phyloP scores from a whole-genome alignment of 2,113 vertebrate species.

The Upupa epops region DNA sequence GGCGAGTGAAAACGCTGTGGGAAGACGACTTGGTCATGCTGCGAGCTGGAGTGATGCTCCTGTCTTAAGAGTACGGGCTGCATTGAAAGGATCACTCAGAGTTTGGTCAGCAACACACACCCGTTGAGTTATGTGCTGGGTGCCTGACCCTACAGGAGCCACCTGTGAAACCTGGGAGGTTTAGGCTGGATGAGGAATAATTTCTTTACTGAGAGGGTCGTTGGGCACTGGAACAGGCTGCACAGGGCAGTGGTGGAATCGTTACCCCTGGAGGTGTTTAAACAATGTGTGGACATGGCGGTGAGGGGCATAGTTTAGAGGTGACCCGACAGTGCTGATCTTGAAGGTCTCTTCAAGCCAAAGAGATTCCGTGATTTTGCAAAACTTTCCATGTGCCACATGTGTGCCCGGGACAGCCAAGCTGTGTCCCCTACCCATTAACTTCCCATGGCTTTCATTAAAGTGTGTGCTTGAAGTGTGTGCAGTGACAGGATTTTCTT shows the following conservation, averaged over 20 bases:
- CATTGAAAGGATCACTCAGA: neutral
- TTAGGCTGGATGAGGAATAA: too few relatives aligned
- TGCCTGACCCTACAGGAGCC: neutral
- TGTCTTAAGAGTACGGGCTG: neutral
- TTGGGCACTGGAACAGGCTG: too few relatives aligned
- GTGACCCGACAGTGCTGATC: too few relatives aligned
- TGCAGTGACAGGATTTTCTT: neutral
- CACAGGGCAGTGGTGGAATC: too few relatives aligned
- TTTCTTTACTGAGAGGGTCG: too few relatives aligned
- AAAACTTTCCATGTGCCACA: fast-evolving
- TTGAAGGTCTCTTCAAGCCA: too few relatives aligned
- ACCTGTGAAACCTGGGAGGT: too few relatives aligned
- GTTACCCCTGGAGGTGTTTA: too few relatives aligned
- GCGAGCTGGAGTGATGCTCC: neutral
- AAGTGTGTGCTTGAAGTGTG: neutral
- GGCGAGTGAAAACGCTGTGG: neutral
- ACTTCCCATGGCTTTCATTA: neutral
- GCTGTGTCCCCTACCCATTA: neutral
- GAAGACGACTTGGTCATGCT: neutral
- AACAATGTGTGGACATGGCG: too few relatives aligned
- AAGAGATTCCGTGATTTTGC: too few relatives aligned
- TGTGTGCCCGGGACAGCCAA: neutral
- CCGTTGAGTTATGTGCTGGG: neutral
- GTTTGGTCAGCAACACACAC: neutral
- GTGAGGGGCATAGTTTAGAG: too few relatives aligned